These are phyloP conservation scores for Drosophila macrospina DNA, from an alignment of 2,888 invertebrate species.

Conservation along the genomic window DNA sequence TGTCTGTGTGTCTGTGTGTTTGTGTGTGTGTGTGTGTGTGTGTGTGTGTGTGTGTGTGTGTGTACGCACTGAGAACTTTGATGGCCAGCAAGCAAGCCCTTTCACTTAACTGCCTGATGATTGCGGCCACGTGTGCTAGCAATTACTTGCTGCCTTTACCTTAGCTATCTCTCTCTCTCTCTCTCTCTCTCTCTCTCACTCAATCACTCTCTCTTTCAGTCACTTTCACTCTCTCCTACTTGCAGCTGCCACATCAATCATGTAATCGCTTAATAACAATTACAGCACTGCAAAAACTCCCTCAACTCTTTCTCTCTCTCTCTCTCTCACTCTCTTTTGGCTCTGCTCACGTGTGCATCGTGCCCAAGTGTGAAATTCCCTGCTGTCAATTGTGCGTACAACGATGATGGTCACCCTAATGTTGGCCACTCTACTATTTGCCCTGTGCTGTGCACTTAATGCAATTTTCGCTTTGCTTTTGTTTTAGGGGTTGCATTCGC, in stretches of 20 bases:
- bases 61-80: conserved; percentile 5
- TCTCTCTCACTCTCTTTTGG: neutral
- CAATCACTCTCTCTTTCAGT: neutral
- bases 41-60: too few species aligned
- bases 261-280: conserved; percentile 67
- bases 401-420: conserved; percentile 66
- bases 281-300: conserved; percentile 49
- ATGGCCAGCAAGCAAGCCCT: conserved; percentile 23
- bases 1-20: too few species aligned
- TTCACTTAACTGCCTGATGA: conserved; percentile 41
- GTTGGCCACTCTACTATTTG: conserved; percentile 17
- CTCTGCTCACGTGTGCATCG: conserved; percentile 58
- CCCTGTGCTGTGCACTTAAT: conserved; percentile 67
- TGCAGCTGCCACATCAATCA: conserved; percentile 64
- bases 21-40: too few species aligned
- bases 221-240: neutral
- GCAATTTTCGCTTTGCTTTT: conserved; percentile 70
- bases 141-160: neutral
- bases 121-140: conserved; percentile 59
- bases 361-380: conserved; percentile 71
- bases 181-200: neutral
- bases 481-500: conserved; percentile 63
- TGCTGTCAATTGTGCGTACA: conserved; percentile 70
- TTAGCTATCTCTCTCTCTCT: neutral
- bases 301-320: neutral